Evolutionary conservation across 2,888 invertebrate genomes (phyloP).

Genomic region (Charanyca ferruginea): DNA sequence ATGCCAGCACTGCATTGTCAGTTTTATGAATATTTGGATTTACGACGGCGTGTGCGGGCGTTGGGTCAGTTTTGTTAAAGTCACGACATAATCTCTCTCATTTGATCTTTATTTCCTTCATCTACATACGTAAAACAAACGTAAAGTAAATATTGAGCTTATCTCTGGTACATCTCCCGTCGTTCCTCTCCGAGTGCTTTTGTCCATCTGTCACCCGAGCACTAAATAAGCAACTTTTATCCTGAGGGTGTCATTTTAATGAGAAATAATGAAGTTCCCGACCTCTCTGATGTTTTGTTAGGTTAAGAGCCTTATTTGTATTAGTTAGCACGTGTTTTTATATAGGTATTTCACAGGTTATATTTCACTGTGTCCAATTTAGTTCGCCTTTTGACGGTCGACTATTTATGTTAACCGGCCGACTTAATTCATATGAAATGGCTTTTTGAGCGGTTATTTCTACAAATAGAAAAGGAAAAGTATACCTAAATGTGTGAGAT

Average conservation of each 20-base stretch:
- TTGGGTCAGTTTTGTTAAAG: constrained; percentile 65
- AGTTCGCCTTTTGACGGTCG: constrained; percentile 54
- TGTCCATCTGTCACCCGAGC: constrained; percentile 85
- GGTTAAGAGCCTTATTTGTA: constrained; percentile 88
- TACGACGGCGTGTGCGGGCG: constrained; percentile 51
- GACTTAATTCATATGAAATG: constrained; percentile 41
- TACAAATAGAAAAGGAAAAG: constrained; percentile 26
- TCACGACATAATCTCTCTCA: constrained; percentile 59
- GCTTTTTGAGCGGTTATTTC: constrained; percentile 32
- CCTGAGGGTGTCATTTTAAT: constrained; percentile 86
- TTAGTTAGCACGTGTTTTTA: constrained; percentile 87
- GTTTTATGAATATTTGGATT: constrained; percentile 67
- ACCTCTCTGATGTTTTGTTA: constrained; percentile 85
- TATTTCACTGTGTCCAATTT: constrained; percentile 64
- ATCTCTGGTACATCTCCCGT: constrained; percentile 72
- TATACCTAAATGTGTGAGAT: neutral
- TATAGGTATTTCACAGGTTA: constrained; percentile 66
- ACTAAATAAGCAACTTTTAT: constrained; percentile 88
- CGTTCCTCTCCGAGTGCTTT: constrained; percentile 77
- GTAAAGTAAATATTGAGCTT: constrained; percentile 73
- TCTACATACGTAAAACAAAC: constrained; percentile 69
- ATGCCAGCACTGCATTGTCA: constrained; percentile 63
- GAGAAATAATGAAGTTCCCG: constrained; percentile 88
- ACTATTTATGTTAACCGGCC: constrained; percentile 51
- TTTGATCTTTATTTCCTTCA: constrained; percentile 70